Conservation (phyloP, 2,888 invertebrate genomes). For the Endomychus coccineus region DNA sequence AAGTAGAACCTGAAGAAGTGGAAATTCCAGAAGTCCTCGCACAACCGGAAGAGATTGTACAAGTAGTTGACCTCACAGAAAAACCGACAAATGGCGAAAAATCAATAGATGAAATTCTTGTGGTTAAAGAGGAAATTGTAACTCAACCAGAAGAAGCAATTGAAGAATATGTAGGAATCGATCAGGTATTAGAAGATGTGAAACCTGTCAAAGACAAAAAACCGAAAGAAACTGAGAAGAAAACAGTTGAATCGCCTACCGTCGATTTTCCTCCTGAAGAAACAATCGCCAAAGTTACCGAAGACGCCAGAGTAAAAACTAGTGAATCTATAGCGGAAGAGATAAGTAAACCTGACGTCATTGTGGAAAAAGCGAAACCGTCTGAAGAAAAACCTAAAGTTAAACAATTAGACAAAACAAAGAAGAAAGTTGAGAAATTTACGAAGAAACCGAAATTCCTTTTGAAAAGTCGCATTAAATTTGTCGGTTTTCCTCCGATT, state of each 20-base stretch:
- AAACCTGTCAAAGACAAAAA: conserved; percentile 15
- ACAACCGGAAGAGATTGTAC: conserved; percentile 15
- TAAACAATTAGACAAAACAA: conserved; percentile 14
- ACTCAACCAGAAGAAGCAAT: neutral
- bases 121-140: conserved; percentile 23
- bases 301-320: conserved; percentile 21
- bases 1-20: conserved; percentile 33
- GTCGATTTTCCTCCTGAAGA: no score
- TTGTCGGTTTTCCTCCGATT: conserved; percentile 38
- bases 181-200: conserved; percentile 11
- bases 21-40: conserved; percentile 24
- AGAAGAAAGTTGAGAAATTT: conserved; percentile 14
- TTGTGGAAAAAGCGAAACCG: conserved; percentile 16
- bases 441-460: conserved; percentile 26
- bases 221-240: conserved; percentile 5
- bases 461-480: conserved; percentile 37
- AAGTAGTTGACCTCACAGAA: no score
- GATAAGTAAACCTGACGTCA: conserved; percentile 31
- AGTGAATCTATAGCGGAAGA: conserved; percentile 46
- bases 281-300: conserved; percentile 2
- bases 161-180: conserved; percentile 6
- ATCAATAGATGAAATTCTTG: conserved; percentile 33
- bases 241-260: no score
- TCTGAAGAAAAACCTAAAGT: conserved; percentile 15
- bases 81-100: no score